A percentile compares a stretch with the other conserved stretches of the same genome.
These are phyloP conservation scores for Miniopterus natalensis DNA, from an alignment of 2,113 vertebrate genomes.

Conservation along the genomic window DNA sequence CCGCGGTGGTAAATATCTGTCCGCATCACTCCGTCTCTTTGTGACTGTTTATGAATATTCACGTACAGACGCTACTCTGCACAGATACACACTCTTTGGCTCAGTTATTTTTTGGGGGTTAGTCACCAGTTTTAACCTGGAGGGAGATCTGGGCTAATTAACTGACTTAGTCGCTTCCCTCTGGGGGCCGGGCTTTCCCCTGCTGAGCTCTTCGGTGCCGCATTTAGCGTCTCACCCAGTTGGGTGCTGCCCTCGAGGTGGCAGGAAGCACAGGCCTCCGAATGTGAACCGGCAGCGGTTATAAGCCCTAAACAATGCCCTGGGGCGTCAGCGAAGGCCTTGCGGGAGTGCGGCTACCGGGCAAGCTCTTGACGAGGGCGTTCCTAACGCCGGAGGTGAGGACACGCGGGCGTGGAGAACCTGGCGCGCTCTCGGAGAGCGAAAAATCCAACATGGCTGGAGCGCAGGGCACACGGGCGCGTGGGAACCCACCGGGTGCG, in stretches of 20 bases:
- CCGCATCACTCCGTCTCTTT: not conserved
- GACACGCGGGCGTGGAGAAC: not conserved
- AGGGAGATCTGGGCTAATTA: not conserved
- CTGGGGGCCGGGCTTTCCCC: not conserved
- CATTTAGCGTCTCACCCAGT: not conserved
- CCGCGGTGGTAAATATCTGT: fast-evolving
- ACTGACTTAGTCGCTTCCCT: not conserved
- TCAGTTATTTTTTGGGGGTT: not conserved
- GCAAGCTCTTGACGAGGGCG: not conserved
- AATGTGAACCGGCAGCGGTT: not conserved
- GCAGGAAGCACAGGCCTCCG: not conserved
- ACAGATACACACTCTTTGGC: not conserved
- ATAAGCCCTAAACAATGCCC: not conserved
- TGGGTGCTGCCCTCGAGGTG: fast-evolving
- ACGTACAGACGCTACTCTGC: fast-evolving
- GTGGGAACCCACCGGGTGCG: not conserved
- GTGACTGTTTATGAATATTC: not conserved
- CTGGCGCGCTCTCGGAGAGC: not conserved
- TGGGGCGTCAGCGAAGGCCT: not conserved
- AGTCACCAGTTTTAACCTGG: not conserved
- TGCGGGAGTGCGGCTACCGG: not conserved
- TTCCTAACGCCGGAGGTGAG: not conserved
- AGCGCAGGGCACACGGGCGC: not conserved
- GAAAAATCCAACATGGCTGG: fast-evolving
- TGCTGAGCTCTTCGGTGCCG: not conserved